phyloP scores from a whole-genome alignment of 2,888 invertebrate species.

The Cactoblastis cactorum region DNA sequence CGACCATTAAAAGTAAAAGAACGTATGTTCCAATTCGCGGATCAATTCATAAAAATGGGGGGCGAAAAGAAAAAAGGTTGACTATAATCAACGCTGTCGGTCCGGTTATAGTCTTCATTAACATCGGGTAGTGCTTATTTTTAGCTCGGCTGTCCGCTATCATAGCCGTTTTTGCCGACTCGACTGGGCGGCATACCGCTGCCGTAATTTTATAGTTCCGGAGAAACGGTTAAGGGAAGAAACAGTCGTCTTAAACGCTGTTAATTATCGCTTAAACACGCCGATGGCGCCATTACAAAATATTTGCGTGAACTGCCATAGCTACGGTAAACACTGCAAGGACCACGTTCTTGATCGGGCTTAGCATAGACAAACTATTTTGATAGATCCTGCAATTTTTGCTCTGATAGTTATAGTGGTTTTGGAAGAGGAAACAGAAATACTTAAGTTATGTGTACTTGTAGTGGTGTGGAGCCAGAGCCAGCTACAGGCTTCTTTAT shows the following conservation, averaged over 20 bases:
- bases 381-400: neutral
- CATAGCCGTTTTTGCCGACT: constrained; percentile 46
- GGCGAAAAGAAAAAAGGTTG: neutral
- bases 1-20: neutral
- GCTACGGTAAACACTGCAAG: constrained; percentile 2
- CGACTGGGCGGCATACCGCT: constrained; percentile 39
- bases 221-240: constrained; percentile 59
- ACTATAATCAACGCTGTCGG: constrained; percentile 39
- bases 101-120: constrained; percentile 53
- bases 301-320: constrained; percentile 29
- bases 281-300: constrained; percentile 55
- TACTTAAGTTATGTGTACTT: no score
- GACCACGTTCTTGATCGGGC: constrained; percentile 21
- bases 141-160: constrained; percentile 45
- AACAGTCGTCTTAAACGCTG: constrained; percentile 43
- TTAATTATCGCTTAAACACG: constrained; percentile 52
- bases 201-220: constrained; percentile 67
- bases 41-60: constrained; percentile 15
- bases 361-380: neutral
- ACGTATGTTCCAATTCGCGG: neutral
- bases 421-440: no score
- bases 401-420: no score
- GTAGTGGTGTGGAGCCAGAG: no score
- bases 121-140: constrained; percentile 48
- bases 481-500: no score